Percentiles rank a stretch among this genome's conserved stretches.
Conservation (phyloP, 92 coral and sea anemone species). For the Porites cylindrica region DNA sequence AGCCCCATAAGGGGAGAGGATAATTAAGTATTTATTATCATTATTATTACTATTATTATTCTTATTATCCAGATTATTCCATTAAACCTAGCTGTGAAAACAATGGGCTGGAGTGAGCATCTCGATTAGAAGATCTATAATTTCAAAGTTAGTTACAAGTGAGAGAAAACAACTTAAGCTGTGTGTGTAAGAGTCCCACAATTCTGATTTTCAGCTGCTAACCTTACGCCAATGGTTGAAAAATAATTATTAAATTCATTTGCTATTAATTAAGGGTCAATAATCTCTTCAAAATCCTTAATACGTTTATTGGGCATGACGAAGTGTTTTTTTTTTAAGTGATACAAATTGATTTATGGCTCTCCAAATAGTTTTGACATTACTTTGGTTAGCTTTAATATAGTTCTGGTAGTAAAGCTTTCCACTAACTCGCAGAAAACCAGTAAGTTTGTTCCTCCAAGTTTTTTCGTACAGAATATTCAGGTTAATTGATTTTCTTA, state of each 20-base stretch:
- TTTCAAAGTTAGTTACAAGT: no score
- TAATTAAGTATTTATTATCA: no score
- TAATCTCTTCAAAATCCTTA: slow-evolving; percentile 6
- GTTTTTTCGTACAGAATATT: background rate
- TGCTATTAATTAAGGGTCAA: slow-evolving; percentile 19
- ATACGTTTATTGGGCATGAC: background rate
- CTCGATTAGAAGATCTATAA: no score
- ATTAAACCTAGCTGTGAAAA: no score
- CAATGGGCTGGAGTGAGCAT: no score
- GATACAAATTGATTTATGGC: slow-evolving; percentile 12
- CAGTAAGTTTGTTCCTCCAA: slow-evolving; percentile 8
- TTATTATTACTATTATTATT: no score
- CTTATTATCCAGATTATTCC: no score
- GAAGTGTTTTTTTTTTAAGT: background rate
- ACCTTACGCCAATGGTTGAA: background rate
- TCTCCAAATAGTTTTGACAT: slow-evolving; percentile 24
- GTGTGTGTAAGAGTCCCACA: no score
- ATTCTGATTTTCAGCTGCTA: no score
- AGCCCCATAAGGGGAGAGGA: no score
- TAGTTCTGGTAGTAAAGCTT: slow-evolving; percentile 17
- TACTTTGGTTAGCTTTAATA: slow-evolving; percentile 3
- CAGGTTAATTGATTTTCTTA: no score
- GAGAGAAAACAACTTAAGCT: no score
- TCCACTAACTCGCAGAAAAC: slow-evolving; percentile 17
- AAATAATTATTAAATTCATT: slow-evolving; percentile 24